A percentile compares a stretch with the other conserved stretches of the same genome.
Conservation (phyloP, 2,888 invertebrate species). For the Amiota minor region DNA sequence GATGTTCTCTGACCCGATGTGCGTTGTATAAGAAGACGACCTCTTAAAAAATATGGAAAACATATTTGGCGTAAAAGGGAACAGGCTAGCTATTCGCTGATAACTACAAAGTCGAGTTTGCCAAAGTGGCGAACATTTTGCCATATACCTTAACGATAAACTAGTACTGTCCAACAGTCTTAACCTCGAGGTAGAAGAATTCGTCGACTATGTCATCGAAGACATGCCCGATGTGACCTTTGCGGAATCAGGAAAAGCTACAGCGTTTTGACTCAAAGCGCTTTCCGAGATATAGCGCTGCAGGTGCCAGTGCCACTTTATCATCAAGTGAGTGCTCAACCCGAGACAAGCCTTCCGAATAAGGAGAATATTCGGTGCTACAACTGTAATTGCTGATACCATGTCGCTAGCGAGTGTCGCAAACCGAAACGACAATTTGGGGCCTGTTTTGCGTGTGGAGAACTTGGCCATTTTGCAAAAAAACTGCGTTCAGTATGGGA, state of each 20-base stretch:
- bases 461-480: too few species aligned
- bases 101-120: not conserved
- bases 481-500: not conserved
- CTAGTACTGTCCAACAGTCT: not conserved
- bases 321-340: too few species aligned
- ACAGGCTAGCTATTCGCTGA: not conserved
- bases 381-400: too few species aligned
- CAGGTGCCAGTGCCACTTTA: too few species aligned
- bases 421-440: too few species aligned
- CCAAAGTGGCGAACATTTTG: not conserved
- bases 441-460: too few species aligned
- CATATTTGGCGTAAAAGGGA: not conserved
- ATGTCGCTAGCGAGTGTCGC: too few species aligned
- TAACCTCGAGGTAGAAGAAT: not conserved
- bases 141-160: not conserved
- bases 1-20: not conserved
- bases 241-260: not conserved
- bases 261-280: not conserved
- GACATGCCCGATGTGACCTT: not conserved
- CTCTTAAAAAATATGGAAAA: not conserved
- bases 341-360: too few species aligned
- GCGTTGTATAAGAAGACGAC: not conserved
- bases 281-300: not conserved
- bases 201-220: not conserved
- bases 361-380: too few species aligned